phyloP scores from a whole-genome alignment of 64 coral and sea anemone genomes.

The Orbicella faveolata region DNA sequence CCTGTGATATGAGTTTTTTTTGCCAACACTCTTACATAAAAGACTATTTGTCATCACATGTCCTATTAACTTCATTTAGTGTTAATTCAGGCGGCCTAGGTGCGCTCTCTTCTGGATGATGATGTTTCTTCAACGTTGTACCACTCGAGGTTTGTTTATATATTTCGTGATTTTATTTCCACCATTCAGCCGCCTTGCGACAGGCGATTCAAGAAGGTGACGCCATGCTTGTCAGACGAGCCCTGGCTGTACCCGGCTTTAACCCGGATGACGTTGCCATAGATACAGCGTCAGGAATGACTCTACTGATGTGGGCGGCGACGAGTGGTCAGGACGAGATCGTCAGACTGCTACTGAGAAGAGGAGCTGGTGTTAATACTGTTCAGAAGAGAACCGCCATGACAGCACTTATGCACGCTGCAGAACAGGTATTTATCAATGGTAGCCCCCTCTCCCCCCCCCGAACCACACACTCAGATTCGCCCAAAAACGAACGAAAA shows the following conservation, averaged over 20 bases:
- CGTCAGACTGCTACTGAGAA: slow-evolving; percentile 59
- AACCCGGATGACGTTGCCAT: slow-evolving; percentile 41
- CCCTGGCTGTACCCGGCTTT: slow-evolving; percentile 42
- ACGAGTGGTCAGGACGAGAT: slow-evolving; percentile 65
- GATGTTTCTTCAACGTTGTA: too few species aligned
- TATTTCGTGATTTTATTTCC: neutral
- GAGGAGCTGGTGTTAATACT: slow-evolving; percentile 65
- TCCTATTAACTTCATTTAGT: too few species aligned
- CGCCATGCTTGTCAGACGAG: slow-evolving; percentile 51
- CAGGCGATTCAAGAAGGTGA: slow-evolving; percentile 66
- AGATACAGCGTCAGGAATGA: slow-evolving; percentile 79
- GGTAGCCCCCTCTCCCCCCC: too few species aligned
- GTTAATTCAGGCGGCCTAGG: too few species aligned
- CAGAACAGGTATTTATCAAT: slow-evolving; percentile 57
- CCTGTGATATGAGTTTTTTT: too few species aligned
- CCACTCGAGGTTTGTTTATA: neutral
- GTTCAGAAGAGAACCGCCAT: slow-evolving; percentile 56
- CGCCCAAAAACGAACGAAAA: too few species aligned
- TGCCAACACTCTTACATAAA: too few species aligned
- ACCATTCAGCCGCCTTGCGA: slow-evolving; percentile 33
- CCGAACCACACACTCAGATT: too few species aligned
- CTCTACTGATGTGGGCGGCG: slow-evolving; percentile 65
- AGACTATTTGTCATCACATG: too few species aligned
- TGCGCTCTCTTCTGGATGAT: too few species aligned
- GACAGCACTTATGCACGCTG: slow-evolving; percentile 73